phyloP scores from a whole-genome alignment of 2,797 vertebrate genomes.

The Sparus aurata region DNA sequence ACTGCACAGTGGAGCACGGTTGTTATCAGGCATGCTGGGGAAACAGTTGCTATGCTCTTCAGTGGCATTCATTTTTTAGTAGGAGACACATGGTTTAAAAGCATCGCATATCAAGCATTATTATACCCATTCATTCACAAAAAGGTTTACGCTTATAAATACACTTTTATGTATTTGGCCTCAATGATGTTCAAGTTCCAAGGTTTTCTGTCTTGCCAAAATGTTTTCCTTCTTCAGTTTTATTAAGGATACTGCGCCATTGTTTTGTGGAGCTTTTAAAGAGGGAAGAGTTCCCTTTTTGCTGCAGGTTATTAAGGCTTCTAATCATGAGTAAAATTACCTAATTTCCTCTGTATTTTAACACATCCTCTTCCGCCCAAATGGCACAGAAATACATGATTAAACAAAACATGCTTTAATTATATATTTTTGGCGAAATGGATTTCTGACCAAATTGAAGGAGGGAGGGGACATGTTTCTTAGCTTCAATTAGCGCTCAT shows the following conservation, averaged over 20 bases:
- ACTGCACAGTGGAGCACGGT: slow-evolving; percentile 8
- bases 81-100: not conserved
- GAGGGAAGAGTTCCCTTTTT: not conserved
- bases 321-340: not conserved
- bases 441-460: not conserved
- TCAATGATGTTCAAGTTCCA: not conserved
- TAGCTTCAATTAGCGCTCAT: not conserved
- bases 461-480: not conserved
- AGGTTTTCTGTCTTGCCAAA: not conserved
- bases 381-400: not conserved
- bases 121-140: slow-evolving; percentile 17
- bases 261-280: not conserved
- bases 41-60: slow-evolving; percentile 57
- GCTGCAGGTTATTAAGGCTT: not conserved
- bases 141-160: not conserved
- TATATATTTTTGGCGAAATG: not conserved
- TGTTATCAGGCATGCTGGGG: slow-evolving; percentile 51
- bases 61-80: slow-evolving; percentile 13
- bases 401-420: not conserved
- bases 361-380: not conserved
- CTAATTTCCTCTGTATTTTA: not conserved
- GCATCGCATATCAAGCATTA: not conserved
- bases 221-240: not conserved
- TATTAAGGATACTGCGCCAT: not conserved
- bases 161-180: not conserved